phyloP scores from a whole-genome alignment of 2,797 vertebrate genomes.

The Melanotaenia maccullochi region DNA sequence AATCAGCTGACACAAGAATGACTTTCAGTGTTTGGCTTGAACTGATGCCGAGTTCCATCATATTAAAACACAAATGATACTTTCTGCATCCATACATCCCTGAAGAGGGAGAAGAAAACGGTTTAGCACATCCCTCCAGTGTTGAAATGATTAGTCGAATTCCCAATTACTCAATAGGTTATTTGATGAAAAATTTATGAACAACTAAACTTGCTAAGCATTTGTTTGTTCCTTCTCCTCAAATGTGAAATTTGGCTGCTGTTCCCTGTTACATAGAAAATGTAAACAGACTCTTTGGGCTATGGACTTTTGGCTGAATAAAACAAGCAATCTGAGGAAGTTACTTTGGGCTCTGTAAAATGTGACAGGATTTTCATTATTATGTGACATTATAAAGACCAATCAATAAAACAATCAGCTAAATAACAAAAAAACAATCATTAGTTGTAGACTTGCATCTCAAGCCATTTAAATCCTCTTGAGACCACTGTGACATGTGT shows the following conservation, averaged over 20 bases:
- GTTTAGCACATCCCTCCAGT: conserved; percentile 1
- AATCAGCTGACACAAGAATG: neutral
- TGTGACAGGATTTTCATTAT: conserved; percentile 2
- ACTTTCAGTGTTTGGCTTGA: neutral
- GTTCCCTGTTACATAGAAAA: conserved; percentile 1
- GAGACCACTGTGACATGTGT: neutral
- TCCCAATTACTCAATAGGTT: conserved; percentile 4
- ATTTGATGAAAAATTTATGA: conserved; percentile 19
- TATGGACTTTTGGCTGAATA: neutral
- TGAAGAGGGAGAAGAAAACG: neutral
- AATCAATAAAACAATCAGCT: neutral
- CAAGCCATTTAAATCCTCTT: neutral
- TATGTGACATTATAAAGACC: neutral
- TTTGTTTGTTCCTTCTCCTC: conserved; percentile 3
- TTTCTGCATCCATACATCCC: conserved; percentile 1
- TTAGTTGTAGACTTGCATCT: neutral
- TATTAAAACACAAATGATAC: conserved; percentile 1
- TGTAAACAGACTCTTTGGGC: neutral
- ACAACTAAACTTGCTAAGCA: conserved; percentile 7
- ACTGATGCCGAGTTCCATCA: conserved; percentile 7
- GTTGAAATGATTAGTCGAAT: conserved; percentile 3
- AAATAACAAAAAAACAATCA: neutral
- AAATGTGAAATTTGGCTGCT: conserved; percentile 8
- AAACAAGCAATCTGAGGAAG: conserved; percentile 8
- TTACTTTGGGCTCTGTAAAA: neutral